Evolutionary conservation across 2,888 invertebrate species (phyloP).

Genomic region (Ethmia dodecea): DNA sequence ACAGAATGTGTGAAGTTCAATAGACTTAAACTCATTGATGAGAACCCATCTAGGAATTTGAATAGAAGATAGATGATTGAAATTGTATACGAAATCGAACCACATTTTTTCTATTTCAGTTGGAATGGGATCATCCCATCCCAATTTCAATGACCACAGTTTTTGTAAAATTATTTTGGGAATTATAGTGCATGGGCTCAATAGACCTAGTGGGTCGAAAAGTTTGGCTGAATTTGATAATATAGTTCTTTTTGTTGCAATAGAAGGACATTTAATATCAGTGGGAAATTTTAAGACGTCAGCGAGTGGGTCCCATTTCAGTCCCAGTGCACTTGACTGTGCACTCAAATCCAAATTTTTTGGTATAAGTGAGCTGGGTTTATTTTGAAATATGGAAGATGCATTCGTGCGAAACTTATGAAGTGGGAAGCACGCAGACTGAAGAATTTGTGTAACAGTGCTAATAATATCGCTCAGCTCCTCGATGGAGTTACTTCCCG

Average conservation of each 20-base stretch:
- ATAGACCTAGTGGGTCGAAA: conserved; percentile 4
- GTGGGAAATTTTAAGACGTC: conserved; percentile 9
- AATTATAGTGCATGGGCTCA: conserved; percentile 5
- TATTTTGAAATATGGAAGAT: conserved; percentile 1
- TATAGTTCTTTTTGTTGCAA: conserved; percentile 10
- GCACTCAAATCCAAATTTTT: background rate
- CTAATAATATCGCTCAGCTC: conserved; percentile 1
- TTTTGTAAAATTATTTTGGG: conserved; percentile 19
- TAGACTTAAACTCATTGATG: conserved; percentile 10
- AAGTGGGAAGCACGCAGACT: conserved; percentile 7
- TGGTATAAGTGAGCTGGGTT: background rate
- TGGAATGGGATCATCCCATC: conserved; percentile 24
- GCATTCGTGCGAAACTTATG: conserved; percentile 5
- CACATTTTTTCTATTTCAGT: conserved; percentile 17
- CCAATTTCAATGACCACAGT: conserved; percentile 18
- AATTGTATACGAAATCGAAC: conserved; percentile 14
- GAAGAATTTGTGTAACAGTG: conserved; percentile 1
- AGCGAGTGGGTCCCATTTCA: conserved; percentile 8
- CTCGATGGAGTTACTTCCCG: conserved; percentile 4
- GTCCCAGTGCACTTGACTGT: conserved; percentile 9
- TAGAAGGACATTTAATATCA: background rate
- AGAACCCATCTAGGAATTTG: conserved; percentile 20
- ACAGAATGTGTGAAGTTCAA: conserved; percentile 26
- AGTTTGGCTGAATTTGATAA: conserved; percentile 3
- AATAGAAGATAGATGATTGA: conserved; percentile 10